Percentiles rank a stretch among this genome's conserved stretches.
Conservation (phyloP, 2,113 vertebrate genomes). For the Uria aalge region DNA sequence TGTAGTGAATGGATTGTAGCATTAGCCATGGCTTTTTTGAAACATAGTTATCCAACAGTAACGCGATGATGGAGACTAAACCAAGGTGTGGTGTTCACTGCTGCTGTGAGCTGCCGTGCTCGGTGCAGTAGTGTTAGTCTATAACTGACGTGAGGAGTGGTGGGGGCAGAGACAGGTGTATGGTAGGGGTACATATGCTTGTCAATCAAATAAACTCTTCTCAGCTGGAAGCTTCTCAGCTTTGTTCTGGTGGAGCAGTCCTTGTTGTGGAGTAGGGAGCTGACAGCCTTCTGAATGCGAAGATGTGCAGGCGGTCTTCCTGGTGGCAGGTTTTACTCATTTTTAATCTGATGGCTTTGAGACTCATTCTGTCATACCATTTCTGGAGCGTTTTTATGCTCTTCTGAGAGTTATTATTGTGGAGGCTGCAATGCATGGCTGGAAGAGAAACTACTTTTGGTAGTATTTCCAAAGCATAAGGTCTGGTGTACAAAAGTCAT, state of each 20-base stretch:
- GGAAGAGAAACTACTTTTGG: not conserved
- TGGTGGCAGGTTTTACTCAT: not conserved
- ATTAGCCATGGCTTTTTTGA: not conserved
- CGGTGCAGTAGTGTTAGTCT: not conserved
- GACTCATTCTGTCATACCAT: not conserved
- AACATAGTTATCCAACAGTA: not conserved
- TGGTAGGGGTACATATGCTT: rapidly evolving
- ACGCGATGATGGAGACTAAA: not conserved
- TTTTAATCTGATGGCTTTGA: not conserved
- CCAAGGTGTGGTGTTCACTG: not conserved
- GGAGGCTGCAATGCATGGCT: not conserved
- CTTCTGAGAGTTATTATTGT: not conserved
- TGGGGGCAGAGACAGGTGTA: not conserved
- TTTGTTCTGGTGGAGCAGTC: not conserved
- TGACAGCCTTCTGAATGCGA: not conserved
- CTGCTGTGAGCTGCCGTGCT: not conserved
- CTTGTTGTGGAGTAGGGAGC: not conserved
- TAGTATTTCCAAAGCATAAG: not conserved
- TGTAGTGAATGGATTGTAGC: not conserved
- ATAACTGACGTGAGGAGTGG: not conserved
- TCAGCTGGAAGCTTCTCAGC: not conserved
- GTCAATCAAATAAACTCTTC: not conserved
- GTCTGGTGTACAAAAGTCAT: not conserved
- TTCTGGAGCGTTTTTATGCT: not conserved
- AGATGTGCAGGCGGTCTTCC: not conserved